phyloP scores from a whole-genome alignment of 2,888 invertebrate genomes.

The Ophion obscuratus region DNA sequence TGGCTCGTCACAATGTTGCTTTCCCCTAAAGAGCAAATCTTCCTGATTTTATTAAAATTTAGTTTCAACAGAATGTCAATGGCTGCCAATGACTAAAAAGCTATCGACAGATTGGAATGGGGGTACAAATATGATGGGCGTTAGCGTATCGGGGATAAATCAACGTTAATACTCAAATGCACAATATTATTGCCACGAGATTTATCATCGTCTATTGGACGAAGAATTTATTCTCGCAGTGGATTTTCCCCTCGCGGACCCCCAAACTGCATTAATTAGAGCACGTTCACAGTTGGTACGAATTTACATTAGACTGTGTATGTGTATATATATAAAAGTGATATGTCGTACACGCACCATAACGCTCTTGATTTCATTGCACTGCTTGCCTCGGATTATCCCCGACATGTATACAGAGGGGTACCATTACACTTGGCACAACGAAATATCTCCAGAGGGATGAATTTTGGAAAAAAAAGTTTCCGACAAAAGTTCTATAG shows the following conservation, averaged over 20 bases:
- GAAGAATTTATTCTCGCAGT: neutral
- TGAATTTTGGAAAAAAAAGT: no score
- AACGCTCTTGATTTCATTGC: slow-evolving; percentile 55
- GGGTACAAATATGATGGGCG: neutral
- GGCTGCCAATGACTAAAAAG: neutral
- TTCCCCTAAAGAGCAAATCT: neutral
- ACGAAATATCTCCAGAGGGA: no score
- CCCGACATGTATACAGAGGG: neutral
- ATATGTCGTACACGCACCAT: slow-evolving; percentile 52
- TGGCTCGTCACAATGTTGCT: no score
- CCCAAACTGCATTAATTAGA: slow-evolving; percentile 40
- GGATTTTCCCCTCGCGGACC: slow-evolving; percentile 12
- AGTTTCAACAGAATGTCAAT: neutral
- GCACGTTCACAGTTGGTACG: slow-evolving; percentile 51
- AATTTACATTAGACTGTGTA: slow-evolving; percentile 8
- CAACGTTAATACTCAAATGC: slow-evolving; percentile 3
- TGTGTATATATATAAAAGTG: slow-evolving; percentile 2
- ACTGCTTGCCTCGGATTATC: slow-evolving; percentile 45
- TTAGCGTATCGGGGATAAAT: slow-evolving; percentile 3
- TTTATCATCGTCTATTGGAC: slow-evolving; percentile 12
- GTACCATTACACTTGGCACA: neutral
- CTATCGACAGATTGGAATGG: neutral
- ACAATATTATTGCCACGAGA: slow-evolving; percentile 1
- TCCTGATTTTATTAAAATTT: neutral
- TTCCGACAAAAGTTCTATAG: no score